Base-by-base conservation (phyloP, 2,888 invertebrate species). In the Polylopha cassiicola region DNA sequence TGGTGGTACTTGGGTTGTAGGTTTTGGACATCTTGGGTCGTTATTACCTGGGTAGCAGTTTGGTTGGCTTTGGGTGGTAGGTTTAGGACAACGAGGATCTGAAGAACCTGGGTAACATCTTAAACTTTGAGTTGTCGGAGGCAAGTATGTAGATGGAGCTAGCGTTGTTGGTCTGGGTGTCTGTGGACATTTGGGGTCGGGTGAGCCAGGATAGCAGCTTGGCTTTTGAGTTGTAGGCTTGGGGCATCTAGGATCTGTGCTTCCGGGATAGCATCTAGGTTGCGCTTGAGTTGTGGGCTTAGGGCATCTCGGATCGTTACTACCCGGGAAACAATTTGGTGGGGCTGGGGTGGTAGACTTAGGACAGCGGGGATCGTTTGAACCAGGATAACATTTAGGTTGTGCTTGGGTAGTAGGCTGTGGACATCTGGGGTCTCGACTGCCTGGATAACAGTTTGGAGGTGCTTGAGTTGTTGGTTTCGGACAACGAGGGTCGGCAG, bases 261-360 rank as follows among this genome's bases (percentile, higher is more conserved):
- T 58, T 0, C 69, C 71, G 3, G 70, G 73, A 17, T 55, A 68
- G 23, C 77, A 80, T 2, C 48, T 45, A 0, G 64, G 65, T 37
- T 54, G 52, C 1, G 48, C 49, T 2, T 59, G 50, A 1, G 61
- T 53, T 1, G 56, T 55, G 6, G 59, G 47, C 29, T 52, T 58
- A 30, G 52, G 65, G 43, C 51, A 69, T 43, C 48, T 24, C 1
- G 66, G 62, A 45, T 74, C 72, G 0, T 39, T 53, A 2, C 55
- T 58, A 20, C 74, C 75, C n/a, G 77, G 76, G 51, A 65, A 73
- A 10, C 71, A 69, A 1, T 44, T 42, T 8, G 58, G 43, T 38
- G 55, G 41, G 0, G 34, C 26, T 0, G 50, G 47, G 4, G 53
- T 52, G 0, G 51, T 51, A 1, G 50, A 46, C 18, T 33, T 27